Conservation (phyloP, 2,113 vertebrate genomes). For the Ceyx margarethae region DNA sequence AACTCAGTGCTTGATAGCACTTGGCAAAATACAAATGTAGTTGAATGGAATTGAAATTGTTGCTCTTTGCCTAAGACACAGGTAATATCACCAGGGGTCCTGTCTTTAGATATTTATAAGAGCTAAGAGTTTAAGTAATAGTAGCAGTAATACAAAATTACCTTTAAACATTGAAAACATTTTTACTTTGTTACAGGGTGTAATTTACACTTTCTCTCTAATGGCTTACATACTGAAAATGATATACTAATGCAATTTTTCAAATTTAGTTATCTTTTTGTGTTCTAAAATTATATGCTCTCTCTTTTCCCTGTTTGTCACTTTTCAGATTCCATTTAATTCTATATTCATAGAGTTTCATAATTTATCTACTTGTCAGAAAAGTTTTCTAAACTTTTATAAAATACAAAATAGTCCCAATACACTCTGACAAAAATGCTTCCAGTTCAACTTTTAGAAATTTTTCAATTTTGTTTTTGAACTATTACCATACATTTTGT, state of each 20-base stretch:
- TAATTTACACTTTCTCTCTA: constrained; percentile 85
- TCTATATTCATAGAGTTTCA: constrained; percentile 68
- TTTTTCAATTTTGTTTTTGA: constrained; percentile 77
- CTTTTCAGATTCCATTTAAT: constrained; percentile 78
- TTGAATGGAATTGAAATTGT: constrained; percentile 94
- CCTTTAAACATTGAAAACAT: constrained; percentile 88
- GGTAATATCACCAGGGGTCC: constrained; percentile 92
- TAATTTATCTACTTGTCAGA: constrained; percentile 80
- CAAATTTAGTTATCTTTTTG: constrained; percentile 81
- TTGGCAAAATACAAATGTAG: constrained; percentile 93
- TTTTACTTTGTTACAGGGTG: constrained; percentile 87
- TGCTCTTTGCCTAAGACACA: constrained; percentile 89
- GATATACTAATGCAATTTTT: constrained; percentile 86
- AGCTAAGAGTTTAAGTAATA: constrained; percentile 96
- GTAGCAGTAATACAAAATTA: constrained; percentile 92
- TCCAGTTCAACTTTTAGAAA: constrained; percentile 77
- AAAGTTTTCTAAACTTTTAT: constrained; percentile 79
- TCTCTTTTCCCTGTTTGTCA: constrained; percentile 79
- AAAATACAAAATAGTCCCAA: constrained; percentile 70
- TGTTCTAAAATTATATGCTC: constrained; percentile 83
- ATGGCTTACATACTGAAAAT: constrained; percentile 83
- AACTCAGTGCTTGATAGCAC: constrained; percentile 84
- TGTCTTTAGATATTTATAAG: constrained; percentile 93
- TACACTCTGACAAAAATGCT: constrained; percentile 75
- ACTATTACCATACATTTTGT: constrained; percentile 67